phyloP scores from a whole-genome alignment of 2,797 vertebrate species.

The Crax fasciolata region DNA sequence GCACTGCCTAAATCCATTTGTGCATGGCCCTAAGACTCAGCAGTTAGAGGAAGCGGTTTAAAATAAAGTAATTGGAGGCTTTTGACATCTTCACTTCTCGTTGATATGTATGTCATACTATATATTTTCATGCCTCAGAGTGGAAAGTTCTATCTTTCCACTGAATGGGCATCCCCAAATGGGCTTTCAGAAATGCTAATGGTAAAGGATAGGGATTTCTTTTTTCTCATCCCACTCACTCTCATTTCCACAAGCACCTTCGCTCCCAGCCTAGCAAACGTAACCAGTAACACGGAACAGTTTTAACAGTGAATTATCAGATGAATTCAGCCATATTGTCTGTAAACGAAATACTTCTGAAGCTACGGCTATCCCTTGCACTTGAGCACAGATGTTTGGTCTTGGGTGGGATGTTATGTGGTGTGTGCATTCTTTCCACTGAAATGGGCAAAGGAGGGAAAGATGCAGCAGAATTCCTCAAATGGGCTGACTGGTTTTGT shows the following conservation, averaged over 20 bases:
- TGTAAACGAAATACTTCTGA: background rate
- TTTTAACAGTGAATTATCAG: background rate
- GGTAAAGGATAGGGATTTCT: constrained; percentile 29
- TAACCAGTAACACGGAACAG: background rate
- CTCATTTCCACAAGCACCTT: background rate
- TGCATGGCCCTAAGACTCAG: background rate
- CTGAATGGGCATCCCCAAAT: constrained; percentile 1
- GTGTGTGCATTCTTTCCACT: background rate
- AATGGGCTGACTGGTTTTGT: background rate
- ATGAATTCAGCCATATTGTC: background rate
- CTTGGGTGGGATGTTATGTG: background rate
- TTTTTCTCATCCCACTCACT: background rate
- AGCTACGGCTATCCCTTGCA: background rate
- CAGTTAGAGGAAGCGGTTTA: background rate
- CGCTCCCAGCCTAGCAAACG: background rate
- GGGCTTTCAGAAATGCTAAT: background rate
- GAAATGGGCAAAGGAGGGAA: background rate
- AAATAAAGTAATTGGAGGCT: background rate
- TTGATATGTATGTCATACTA: background rate
- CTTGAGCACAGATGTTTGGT: background rate
- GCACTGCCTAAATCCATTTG: background rate
- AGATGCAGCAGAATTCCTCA: background rate
- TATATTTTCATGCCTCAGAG: background rate
- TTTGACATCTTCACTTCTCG: constrained; percentile 8
- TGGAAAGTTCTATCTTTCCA: constrained; percentile 5